Conservation (phyloP, 2,888 invertebrate species). For the Drosophila barbarae region DNA sequence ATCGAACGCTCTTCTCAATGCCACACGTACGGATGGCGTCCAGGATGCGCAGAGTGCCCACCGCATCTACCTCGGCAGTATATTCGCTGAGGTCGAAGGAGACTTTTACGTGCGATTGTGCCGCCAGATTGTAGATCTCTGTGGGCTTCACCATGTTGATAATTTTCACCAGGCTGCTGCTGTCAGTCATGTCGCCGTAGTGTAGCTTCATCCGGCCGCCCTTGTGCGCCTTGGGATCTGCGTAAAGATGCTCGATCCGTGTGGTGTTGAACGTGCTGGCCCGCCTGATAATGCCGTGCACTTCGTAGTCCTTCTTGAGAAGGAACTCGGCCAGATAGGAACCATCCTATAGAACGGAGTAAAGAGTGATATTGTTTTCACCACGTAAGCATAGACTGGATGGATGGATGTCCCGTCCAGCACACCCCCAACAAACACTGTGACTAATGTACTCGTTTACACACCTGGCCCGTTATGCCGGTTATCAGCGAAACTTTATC, state of each 20-base stretch:
- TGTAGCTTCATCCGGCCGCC: conserved; percentile 95
- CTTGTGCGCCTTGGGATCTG: conserved; percentile 92
- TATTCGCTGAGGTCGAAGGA: conserved; percentile 99
- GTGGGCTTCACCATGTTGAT: conserved; percentile 86
- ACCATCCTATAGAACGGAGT: conserved; percentile 88
- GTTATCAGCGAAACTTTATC: conserved; percentile 90
- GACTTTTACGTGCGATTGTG: conserved; percentile 99
- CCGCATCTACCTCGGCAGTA: conserved; percentile 97
- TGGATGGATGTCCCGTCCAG: neutral
- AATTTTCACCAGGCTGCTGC: conserved; percentile 94
- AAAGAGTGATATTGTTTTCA: conserved; percentile 1
- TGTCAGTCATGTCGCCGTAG: conserved; percentile 99
- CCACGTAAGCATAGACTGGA: conserved; percentile 45
- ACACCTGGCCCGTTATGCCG: conserved; percentile 98
- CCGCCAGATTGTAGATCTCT: conserved; percentile 98
- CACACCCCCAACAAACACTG: neutral
- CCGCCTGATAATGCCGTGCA: conserved; percentile 97
- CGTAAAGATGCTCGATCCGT: conserved; percentile 97
- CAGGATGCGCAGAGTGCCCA: conserved; percentile 93
- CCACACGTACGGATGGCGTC: conserved; percentile 96
- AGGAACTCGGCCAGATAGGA: conserved; percentile 97
- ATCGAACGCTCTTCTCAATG: conserved; percentile 88
- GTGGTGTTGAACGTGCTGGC: conserved; percentile 98
- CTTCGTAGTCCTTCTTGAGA: conserved; percentile 93
- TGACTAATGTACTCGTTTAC: conserved; percentile 53